These are phyloP conservation scores for Pagrus major DNA, from an alignment of 2,113 vertebrate genomes.

Conservation along the genomic window DNA sequence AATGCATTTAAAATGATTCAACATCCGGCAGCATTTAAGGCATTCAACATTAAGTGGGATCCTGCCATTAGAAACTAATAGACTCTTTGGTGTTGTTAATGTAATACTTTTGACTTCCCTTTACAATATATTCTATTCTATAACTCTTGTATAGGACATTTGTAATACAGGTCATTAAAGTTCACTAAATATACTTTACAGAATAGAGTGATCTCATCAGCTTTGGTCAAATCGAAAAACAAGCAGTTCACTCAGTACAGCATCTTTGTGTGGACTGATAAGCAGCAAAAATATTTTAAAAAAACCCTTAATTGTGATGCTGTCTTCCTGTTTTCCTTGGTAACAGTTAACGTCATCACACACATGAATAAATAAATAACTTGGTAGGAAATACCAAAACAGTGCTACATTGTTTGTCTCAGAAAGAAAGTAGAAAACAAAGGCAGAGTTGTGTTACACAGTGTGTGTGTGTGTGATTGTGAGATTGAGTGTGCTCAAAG, in stretches of 20 bases:
- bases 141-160: constrained; percentile 17
- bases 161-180: neutral
- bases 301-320: neutral
- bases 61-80: constrained; percentile 3
- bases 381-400: constrained; percentile 43
- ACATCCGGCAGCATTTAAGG: constrained; percentile 39
- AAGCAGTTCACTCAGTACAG: constrained; percentile 14
- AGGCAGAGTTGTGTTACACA: constrained; percentile 37
- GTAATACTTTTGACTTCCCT: constrained; percentile 61
- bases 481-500: constrained; percentile 25
- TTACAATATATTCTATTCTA: neutral
- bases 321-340: neutral
- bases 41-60: constrained; percentile 28
- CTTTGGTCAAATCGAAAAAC: constrained; percentile 29
- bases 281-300: constrained; percentile 9
- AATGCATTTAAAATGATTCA: neutral
- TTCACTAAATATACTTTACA: constrained; percentile 8
- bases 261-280: constrained; percentile 9
- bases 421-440: constrained; percentile 34
- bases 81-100: constrained; percentile 66
- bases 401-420: constrained; percentile 67
- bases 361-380: constrained; percentile 29
- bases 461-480: constrained; percentile 32
- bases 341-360: constrained; percentile 25
- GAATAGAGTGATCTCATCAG: neutral